Evolutionary conservation across 2,113 vertebrate species (phyloP).

Genomic region (Prunella himalayana): DNA sequence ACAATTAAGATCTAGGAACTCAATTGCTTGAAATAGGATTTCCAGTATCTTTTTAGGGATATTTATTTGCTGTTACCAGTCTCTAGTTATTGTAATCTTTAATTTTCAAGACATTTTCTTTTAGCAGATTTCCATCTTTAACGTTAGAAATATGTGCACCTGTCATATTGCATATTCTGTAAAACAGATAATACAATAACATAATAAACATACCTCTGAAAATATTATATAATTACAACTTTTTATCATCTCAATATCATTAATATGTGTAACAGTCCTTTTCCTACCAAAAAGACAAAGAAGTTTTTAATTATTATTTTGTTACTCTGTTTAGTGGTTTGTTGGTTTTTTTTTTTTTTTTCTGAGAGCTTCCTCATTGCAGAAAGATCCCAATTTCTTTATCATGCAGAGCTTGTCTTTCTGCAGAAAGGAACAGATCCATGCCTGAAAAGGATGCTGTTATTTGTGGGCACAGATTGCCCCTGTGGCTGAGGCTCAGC

Average conservation of each 20-base stretch:
- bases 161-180: not conserved
- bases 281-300: not conserved
- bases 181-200: not conserved
- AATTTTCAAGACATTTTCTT: not conserved
- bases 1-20: not conserved
- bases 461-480: not conserved
- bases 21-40: not conserved
- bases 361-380: not conserved
- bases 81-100: not conserved
- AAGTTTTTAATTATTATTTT: not conserved
- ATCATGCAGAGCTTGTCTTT: not conserved
- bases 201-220: not conserved
- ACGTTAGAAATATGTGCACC: not conserved
- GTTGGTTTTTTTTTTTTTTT: not conserved
- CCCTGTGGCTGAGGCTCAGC: not conserved
- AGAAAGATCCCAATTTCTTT: not conserved
- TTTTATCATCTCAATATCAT: not conserved
- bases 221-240: not conserved
- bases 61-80: not conserved
- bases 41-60: not conserved
- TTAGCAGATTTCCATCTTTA: not conserved
- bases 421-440: not conserved
- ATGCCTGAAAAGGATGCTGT: not conserved
- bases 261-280: not conserved
- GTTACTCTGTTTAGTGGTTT: fast-evolving